These are phyloP conservation scores for Formica exsecta DNA, from an alignment of 1,140 invertebrate genomes.

Conservation along the genomic window DNA sequence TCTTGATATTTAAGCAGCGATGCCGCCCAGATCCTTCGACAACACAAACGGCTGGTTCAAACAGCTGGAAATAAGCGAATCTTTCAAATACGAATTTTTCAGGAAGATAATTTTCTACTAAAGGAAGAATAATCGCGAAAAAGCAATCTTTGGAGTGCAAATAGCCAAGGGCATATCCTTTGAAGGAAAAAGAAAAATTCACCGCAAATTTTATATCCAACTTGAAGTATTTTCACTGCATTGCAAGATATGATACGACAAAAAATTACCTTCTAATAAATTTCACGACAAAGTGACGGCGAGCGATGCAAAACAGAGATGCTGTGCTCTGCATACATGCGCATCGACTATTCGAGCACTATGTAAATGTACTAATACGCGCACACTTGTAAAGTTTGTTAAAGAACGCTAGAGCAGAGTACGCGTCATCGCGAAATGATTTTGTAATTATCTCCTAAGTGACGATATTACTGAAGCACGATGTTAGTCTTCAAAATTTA, in stretches of 20 bases:
- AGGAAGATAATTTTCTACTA: background rate
- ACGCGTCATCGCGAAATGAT: constrained; percentile 15
- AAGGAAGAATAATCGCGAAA: constrained; percentile 46
- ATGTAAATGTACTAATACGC: constrained; percentile 25
- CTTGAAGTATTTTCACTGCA: constrained; percentile 42
- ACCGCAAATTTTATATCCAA: background rate
- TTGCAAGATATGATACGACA: constrained; percentile 10
- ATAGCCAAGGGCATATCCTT: background rate
- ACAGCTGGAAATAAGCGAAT: constrained; percentile 10
- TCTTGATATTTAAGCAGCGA: background rate
- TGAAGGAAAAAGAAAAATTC: background rate
- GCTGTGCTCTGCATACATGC: background rate
- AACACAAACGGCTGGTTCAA: too few relatives aligned
- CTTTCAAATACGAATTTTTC: constrained; percentile 33
- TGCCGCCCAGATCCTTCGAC: background rate
- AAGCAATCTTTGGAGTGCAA: constrained; percentile 24
- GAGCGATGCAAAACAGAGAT: constrained; percentile 56
- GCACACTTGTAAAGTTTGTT: background rate
- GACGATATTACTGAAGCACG: background rate
- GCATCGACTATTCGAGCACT: constrained; percentile 13
- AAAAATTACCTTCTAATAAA: constrained; percentile 73
- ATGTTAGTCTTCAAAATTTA: constrained; percentile 23
- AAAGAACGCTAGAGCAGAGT: background rate
- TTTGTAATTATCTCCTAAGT: constrained; percentile 47
- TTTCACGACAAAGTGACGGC: constrained; percentile 63